phyloP scores from a whole-genome alignment of 2,797 vertebrate genomes.

The Pangasius krempfi region DNA sequence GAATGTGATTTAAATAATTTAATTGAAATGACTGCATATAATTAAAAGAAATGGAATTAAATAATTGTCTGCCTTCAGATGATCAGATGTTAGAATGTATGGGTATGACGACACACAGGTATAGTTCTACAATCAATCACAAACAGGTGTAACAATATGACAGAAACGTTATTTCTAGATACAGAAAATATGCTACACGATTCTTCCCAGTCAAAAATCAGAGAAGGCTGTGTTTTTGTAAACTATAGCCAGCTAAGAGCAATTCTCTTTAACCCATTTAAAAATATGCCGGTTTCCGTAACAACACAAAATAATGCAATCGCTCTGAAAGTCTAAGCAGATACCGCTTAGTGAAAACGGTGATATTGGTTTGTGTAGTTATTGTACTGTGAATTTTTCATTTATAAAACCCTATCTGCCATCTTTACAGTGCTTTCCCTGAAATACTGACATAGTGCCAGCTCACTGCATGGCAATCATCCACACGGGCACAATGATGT shows the following conservation, averaged over 20 bases:
- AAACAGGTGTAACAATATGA: background rate
- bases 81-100: background rate
- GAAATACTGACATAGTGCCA: background rate
- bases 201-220: background rate
- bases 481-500: constrained; percentile 90
- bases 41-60: background rate
- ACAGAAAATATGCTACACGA: background rate
- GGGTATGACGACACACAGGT: background rate
- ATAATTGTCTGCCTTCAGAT: background rate
- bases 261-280: background rate
- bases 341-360: background rate
- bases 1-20: background rate
- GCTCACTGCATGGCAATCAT: constrained; percentile 85
- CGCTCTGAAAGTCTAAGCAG: background rate
- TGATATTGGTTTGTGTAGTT: background rate
- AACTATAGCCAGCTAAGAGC: background rate
- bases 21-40: background rate
- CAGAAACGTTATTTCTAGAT: background rate
- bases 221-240: background rate
- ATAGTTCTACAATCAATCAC: background rate
- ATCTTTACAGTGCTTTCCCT: background rate
- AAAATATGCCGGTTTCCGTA: background rate
- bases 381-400: background rate
- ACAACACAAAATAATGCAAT: background rate
- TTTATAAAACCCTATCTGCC: background rate